These are phyloP conservation scores for Halcyon leucocephala DNA, from an alignment of 2,797 vertebrate species.

Conservation along the genomic window DNA sequence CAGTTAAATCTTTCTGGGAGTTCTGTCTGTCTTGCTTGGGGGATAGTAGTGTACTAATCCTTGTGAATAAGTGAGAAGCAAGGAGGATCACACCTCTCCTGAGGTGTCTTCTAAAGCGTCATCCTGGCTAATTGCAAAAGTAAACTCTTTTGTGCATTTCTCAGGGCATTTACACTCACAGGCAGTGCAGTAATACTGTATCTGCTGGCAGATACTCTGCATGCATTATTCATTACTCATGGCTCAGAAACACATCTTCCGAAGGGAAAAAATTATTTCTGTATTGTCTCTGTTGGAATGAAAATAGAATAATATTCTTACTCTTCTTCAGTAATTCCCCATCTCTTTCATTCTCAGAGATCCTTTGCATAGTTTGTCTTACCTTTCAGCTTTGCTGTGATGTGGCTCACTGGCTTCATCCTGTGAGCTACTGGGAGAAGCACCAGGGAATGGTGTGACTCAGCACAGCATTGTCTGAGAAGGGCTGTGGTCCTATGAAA, in stretches of 20 bases:
- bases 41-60: not conserved
- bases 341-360: not conserved
- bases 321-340: not conserved
- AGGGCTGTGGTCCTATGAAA: not conserved
- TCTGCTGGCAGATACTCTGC: not conserved
- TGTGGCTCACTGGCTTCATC: not conserved
- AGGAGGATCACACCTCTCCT: not conserved
- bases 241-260: not conserved
- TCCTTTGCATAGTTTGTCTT: not conserved
- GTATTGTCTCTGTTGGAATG: not conserved
- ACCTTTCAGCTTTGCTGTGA: not conserved
- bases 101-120: not conserved
- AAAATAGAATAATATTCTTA: not conserved
- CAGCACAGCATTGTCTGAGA: not conserved
- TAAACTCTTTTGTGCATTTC: not conserved
- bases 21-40: not conserved
- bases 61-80: not conserved
- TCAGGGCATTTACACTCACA: not conserved
- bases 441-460: not conserved
- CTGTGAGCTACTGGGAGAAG: not conserved
- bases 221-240: constrained; percentile 1
- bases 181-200: not conserved
- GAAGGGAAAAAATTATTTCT: not conserved
- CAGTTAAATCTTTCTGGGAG: not conserved
- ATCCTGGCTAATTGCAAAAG: not conserved